Evolutionary conservation across 2,113 vertebrate species (phyloP).

Genomic region (Anas platyrhynchos): DNA sequence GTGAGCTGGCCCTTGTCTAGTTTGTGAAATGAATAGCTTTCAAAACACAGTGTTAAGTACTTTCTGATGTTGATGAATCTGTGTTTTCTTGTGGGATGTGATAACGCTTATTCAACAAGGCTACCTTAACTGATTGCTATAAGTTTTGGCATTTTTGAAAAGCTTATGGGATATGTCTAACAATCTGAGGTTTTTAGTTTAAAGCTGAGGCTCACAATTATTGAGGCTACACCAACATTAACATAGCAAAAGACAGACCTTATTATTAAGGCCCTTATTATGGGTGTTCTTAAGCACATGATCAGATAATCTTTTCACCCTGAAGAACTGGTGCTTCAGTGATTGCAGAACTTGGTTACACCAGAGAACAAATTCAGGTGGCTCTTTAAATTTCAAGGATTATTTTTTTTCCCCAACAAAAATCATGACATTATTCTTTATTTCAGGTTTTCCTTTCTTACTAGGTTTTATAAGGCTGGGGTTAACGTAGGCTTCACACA

Average conservation of each 20-base stretch:
- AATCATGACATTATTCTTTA: neutral
- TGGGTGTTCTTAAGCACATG: neutral
- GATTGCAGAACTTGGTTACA: neutral
- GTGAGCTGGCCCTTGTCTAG: neutral
- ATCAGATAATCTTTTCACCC: neutral
- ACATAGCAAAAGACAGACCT: neutral
- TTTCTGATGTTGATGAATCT: neutral
- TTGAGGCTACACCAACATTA: neutral
- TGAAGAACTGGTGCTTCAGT: neutral
- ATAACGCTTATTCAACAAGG: neutral
- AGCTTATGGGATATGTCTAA: neutral
- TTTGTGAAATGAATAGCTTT: neutral
- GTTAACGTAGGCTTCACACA: neutral
- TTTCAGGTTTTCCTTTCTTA: neutral
- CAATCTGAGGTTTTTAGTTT: neutral
- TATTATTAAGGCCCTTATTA: neutral
- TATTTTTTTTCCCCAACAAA: neutral
- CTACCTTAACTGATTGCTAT: neutral
- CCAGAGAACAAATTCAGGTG: neutral
- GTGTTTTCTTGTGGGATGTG: neutral
- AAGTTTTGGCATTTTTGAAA: neutral
- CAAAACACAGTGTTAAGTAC: neutral
- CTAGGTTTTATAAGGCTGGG: neutral
- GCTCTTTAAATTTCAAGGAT: neutral
- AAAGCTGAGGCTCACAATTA: neutral